phyloP scores from a whole-genome alignment of 2,888 invertebrate species.

The Torymus tubicola region DNA sequence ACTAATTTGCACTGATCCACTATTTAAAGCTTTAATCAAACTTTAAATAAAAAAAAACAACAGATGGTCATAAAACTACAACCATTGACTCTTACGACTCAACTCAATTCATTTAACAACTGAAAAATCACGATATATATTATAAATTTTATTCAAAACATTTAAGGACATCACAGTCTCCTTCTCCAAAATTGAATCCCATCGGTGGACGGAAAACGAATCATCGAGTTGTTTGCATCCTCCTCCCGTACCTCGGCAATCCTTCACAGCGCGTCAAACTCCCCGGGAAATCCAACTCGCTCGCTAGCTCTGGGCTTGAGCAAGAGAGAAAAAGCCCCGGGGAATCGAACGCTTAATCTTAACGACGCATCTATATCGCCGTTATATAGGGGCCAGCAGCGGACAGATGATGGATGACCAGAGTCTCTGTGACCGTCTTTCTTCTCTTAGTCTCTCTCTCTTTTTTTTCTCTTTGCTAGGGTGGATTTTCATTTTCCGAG shows the following conservation, averaged over 20 bases:
- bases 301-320: too few species aligned
- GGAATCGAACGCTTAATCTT: conserved; percentile 52
- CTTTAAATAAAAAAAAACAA: too few species aligned
- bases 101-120: too few species aligned
- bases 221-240: conserved; percentile 32
- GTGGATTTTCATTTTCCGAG: conserved; percentile 53
- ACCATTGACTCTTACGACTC: too few species aligned
- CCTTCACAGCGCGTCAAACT: neutral
- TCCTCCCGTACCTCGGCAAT: conserved; percentile 2
- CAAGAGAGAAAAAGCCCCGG: conserved; percentile 15
- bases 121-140: too few species aligned
- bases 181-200: conserved; percentile 34
- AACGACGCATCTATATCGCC: conserved; percentile 50
- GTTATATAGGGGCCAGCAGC: too few species aligned
- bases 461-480: neutral
- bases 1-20: too few species aligned
- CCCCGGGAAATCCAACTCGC: conserved; percentile 37
- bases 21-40: neutral
- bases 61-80: too few species aligned
- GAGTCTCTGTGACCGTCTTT: conserved; percentile 21
- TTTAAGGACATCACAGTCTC: neutral
- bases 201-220: conserved; percentile 37
- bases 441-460: conserved; percentile 6
- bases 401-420: conserved; percentile 48
- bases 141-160: too few species aligned